A percentile compares a stretch with the other conserved stretches of the same genome.
Conservation (phyloP, 2,888 invertebrate genomes). For the Torymus tubicola region DNA sequence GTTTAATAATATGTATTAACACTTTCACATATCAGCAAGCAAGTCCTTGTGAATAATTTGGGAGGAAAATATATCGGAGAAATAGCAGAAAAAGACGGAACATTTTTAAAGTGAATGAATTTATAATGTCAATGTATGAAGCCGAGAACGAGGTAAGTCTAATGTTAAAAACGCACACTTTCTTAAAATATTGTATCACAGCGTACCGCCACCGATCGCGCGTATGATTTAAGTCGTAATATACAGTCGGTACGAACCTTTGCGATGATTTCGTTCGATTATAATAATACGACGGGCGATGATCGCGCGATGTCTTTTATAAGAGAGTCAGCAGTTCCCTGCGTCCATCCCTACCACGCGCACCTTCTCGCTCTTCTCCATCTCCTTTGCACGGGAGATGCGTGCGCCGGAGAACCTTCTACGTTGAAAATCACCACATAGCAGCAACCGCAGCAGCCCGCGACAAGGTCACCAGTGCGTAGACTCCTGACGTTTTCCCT, state of each 20-base stretch:
- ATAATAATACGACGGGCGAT: constrained; percentile 16
- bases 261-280: constrained; percentile 31
- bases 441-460: too few species aligned
- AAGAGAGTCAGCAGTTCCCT: constrained; percentile 11
- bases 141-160: too few species aligned
- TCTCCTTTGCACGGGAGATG: background rate
- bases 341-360: constrained; percentile 34
- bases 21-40: too few species aligned
- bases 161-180: too few species aligned
- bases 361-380: background rate
- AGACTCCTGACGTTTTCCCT: too few species aligned
- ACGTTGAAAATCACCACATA: background rate
- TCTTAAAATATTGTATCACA: background rate
- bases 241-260: constrained; percentile 36
- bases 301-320: constrained; percentile 41
- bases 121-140: too few species aligned
- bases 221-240: background rate
- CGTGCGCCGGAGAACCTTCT: background rate
- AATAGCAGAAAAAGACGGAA: too few species aligned
- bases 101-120: too few species aligned
- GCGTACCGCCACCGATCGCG: constrained; percentile 1
- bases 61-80: too few species aligned
- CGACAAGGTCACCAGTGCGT: too few species aligned
- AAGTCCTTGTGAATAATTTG: too few species aligned
- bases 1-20: too few species aligned